These are phyloP conservation scores for Hapalemur alaotrensis DNA, from an alignment of 2,797 vertebrate species.

Conservation along the genomic window DNA sequence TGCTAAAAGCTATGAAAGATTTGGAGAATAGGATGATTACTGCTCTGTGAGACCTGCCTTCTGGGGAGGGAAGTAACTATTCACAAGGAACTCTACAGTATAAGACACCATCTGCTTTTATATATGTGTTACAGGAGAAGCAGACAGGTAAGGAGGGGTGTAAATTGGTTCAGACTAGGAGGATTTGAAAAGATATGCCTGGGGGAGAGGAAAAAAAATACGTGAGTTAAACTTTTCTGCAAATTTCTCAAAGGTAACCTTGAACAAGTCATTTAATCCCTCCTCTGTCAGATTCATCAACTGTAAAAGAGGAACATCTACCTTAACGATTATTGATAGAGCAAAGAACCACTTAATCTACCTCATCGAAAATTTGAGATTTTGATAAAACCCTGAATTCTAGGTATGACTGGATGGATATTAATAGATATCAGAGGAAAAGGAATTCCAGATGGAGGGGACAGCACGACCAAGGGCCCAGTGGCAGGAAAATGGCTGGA, in stretches of 20 bases:
- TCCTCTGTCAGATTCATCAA: neutral
- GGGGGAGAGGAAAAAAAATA: neutral
- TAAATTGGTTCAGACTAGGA: neutral
- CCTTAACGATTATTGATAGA: neutral
- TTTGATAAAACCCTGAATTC: neutral
- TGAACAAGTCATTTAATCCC: neutral
- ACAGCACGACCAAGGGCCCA: neutral
- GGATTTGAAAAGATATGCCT: constrained; percentile 11
- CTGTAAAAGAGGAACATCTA: neutral
- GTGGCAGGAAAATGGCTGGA: neutral
- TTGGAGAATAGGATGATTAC: neutral
- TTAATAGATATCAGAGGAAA: neutral
- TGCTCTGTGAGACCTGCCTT: neutral
- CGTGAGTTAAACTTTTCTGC: neutral
- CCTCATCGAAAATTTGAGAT: neutral
- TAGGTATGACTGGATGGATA: neutral
- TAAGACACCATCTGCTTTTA: neutral
- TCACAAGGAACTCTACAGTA: neutral
- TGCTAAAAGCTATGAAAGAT: neutral
- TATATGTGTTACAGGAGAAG: neutral
- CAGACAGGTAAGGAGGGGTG: neutral
- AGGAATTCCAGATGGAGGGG: neutral
- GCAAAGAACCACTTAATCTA: neutral
- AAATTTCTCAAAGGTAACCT: neutral
- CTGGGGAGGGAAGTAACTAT: neutral